phyloP scores from a whole-genome alignment of 2,797 vertebrate genomes.

The Todus mexicanus region DNA sequence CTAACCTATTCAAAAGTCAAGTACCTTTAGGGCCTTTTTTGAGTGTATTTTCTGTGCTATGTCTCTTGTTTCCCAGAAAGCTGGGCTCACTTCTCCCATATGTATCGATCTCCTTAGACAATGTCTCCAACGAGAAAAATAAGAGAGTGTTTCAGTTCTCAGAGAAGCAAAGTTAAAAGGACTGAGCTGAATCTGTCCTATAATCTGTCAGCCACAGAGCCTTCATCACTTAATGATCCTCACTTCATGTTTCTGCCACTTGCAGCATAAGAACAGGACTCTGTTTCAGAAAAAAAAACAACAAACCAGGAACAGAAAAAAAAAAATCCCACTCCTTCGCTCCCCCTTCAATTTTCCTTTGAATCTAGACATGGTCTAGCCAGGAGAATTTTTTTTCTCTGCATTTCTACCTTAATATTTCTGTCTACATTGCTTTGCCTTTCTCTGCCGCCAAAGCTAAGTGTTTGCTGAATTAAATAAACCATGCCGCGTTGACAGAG shows the following conservation, averaged over 20 bases:
- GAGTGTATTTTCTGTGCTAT: background rate
- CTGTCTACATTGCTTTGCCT: conserved; percentile 24
- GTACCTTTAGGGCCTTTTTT: background rate
- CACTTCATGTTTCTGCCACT: conserved; percentile 35
- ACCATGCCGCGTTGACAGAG: conserved; percentile 26
- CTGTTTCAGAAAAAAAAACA: background rate
- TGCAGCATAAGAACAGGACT: background rate
- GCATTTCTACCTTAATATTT: conserved; percentile 43
- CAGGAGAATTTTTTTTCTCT: background rate
- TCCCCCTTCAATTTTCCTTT: background rate
- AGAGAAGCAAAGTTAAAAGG: background rate
- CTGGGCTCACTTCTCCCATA: background rate
- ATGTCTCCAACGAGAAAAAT: background rate
- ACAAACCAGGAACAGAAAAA: background rate
- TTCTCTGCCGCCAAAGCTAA: conserved; percentile 13
- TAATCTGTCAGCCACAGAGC: background rate
- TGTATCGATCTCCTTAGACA: background rate
- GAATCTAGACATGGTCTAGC: background rate
- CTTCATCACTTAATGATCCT: conserved; percentile 14
- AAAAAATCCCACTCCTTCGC: background rate
- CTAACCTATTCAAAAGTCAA: background rate
- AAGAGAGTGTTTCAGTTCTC: background rate
- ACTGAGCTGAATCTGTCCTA: background rate
- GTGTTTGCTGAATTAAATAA: conserved; percentile 66
- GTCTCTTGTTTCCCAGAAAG: background rate